Conservation (phyloP, 2,113 vertebrate genomes). For the Todiramphus saurophagus region DNA sequence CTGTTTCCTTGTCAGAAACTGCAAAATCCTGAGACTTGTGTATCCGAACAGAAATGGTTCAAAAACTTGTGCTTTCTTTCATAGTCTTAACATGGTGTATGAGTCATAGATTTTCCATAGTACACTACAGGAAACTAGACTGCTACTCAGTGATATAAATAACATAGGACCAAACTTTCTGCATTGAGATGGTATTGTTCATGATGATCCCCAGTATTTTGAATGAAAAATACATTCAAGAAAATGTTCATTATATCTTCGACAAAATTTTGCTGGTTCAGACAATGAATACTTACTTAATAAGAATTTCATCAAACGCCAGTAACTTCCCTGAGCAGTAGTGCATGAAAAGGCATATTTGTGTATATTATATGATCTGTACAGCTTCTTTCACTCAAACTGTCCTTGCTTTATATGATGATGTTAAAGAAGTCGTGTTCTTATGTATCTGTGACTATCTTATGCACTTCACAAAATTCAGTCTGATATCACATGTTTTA, state of each 20-base stretch:
- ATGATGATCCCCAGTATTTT: background rate
- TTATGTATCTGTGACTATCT: background rate
- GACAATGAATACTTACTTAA: background rate
- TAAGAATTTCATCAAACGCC: background rate
- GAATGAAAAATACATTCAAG: background rate
- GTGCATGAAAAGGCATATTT: background rate
- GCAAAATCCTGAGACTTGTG: background rate
- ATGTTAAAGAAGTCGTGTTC: background rate
- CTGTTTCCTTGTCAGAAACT: background rate
- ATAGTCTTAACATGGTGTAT: background rate
- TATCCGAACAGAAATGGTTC: background rate
- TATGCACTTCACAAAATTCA: background rate
- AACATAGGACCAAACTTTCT: background rate
- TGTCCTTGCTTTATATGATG: background rate
- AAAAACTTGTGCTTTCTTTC: background rate
- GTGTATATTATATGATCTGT: background rate
- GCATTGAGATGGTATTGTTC: background rate
- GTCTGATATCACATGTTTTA: background rate
- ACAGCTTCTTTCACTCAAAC: background rate
- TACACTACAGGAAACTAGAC: background rate
- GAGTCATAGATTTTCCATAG: background rate
- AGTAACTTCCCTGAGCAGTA: background rate
- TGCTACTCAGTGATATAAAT: background rate
- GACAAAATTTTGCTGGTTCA: background rate
- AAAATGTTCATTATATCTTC: background rate